Evolutionary conservation across 2,797 vertebrate genomes (phyloP).

Genomic region (Eulemur rubriventer): DNA sequence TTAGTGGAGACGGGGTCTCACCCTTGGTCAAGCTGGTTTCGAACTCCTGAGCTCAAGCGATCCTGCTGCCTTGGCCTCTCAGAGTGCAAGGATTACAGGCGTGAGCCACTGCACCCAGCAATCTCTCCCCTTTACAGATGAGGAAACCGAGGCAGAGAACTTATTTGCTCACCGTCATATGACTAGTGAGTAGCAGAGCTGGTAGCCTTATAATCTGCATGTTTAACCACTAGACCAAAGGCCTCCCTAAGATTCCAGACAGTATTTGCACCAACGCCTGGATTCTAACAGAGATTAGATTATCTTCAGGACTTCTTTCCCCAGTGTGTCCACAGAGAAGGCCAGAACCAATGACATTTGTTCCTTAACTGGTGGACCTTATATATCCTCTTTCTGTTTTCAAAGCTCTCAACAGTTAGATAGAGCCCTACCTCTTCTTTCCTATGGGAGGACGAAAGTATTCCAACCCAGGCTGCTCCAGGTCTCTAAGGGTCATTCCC

Average conservation of each 20-base stretch:
- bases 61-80: too few relatives aligned
- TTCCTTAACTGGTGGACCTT: neutral
- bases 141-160: neutral
- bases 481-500: neutral
- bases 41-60: too few relatives aligned
- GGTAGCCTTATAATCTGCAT: neutral
- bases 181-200: neutral
- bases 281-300: neutral
- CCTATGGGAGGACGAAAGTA: neutral
- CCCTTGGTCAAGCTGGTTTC: too few relatives aligned
- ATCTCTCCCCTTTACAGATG: neutral
- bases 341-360: neutral
- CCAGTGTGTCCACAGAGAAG: neutral
- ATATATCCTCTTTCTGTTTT: neutral
- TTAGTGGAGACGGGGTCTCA: too few relatives aligned
- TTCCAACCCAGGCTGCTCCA: neutral
- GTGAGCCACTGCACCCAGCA: too few relatives aligned
- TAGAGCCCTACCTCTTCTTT: neutral
- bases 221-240: neutral
- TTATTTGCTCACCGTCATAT: neutral
- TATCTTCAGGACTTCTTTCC: neutral
- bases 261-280: neutral
- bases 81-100: too few relatives aligned
- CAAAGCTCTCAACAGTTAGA: neutral
- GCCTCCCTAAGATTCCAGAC: neutral